These are phyloP conservation scores for Macrophya alboannulata DNA, from an alignment of 2,888 invertebrate species.

Conservation along the genomic window DNA sequence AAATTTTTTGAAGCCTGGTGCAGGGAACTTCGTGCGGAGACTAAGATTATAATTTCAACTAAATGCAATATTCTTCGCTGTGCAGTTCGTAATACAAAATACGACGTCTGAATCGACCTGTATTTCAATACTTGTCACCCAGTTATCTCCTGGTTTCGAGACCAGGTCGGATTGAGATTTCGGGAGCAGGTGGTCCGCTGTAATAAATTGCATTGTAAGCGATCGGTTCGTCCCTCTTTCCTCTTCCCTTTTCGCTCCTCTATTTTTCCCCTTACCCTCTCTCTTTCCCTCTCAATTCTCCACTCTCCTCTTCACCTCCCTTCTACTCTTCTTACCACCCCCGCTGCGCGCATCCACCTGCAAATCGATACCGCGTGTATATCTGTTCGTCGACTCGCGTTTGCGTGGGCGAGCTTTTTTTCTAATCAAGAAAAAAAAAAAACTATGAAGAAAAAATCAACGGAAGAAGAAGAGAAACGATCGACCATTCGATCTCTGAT, in stretches of 20 bases:
- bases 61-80: too few relatives aligned
- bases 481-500: not conserved
- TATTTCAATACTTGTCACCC: conserved; percentile 35
- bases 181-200: conserved; percentile 74
- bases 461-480: not conserved
- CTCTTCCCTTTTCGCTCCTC: not conserved
- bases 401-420: conserved; percentile 2
- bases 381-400: conserved; percentile 41
- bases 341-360: conserved; percentile 67
- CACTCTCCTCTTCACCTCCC: conserved; percentile 55
- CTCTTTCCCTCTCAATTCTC: conserved; percentile 48
- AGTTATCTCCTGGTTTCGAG: conserved; percentile 32
- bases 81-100: not conserved
- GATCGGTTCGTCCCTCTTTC: conserved; percentile 62
- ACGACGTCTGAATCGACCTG: conserved; percentile 40
- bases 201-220: conserved; percentile 78
- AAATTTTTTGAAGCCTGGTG: too few relatives aligned
- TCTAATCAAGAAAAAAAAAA: not conserved
- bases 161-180: conserved; percentile 74
- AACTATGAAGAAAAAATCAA: not conserved
- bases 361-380: conserved; percentile 68
- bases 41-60: not conserved
- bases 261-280: not conserved
- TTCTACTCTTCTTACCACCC: conserved; percentile 49
- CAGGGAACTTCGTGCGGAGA: not conserved